Base-by-base conservation (phyloP, 2,113 vertebrate species). In the Lycaon pictus region DNA sequence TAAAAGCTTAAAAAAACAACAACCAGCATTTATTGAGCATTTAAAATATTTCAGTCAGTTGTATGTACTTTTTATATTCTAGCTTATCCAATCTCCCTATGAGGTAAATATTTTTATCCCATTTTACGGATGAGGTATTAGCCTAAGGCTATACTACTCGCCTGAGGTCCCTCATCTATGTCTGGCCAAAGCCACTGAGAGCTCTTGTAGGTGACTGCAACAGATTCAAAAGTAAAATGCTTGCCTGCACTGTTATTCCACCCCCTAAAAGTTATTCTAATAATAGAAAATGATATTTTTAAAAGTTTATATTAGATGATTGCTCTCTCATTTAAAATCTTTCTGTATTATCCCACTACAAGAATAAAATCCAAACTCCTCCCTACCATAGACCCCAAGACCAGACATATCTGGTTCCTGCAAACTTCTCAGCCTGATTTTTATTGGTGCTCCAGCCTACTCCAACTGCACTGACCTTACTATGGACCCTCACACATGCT, bases 401-500 rank as follows among this genome's bases (percentile, higher is more conserved):
- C 8, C n/a, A 23, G 2, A 1, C 0, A 6, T 0, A 0, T 43
- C 17, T 29, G 8, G 10, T 58, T 83, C 15, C 29, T 67, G 7
- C 2, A 19, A 29, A 51, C 4, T 63, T n/a, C 11, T 23, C 35
- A n/a, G 20, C 4, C 25, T 10, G 11, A 29, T 56, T 74, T 62
- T 13, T 1, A 9, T n/a, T 0, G 2, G 53, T 1, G 5, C 2
- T 25, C 43, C 19, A 37, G 65, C 4, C 63, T 5, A 7, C 1
- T 11, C 22, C 27, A 19, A 19, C 11, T 17, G 7, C 22, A 43
- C 37, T 23, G 11, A 7, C 25, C 9, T 15, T 56, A n/a, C 53
- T 7, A 4, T 17, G n/a, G 82, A 17, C 9, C 11, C n/a, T 37
- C 22, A 4, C 1, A 32, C 6, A 7, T 1, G 20, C 11, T 13